phyloP scores from a whole-genome alignment of 2,888 invertebrate species.

The Napeogenes sylphis region DNA sequence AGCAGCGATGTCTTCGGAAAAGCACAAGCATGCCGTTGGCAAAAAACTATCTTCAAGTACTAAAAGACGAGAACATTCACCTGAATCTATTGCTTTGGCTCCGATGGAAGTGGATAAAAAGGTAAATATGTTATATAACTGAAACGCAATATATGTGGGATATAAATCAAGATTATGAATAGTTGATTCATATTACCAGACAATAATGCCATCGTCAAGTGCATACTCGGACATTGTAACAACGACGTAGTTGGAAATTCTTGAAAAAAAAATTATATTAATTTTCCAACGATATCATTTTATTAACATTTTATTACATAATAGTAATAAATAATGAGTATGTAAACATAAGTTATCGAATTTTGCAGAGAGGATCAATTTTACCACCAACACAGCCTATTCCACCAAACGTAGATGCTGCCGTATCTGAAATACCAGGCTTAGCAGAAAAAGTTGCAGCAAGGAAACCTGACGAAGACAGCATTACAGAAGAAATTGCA shows the following conservation, averaged over 20 bases:
- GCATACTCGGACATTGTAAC: not conserved
- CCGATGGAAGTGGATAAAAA: conserved; percentile 41
- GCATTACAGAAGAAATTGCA: conserved; percentile 54
- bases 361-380: conserved; percentile 39
- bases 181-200: not conserved
- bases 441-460: conserved; percentile 29
- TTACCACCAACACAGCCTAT: conserved; percentile 43
- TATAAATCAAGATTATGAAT: conserved; percentile 29
- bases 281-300: too few species aligned
- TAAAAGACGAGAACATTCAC: conserved; percentile 44
- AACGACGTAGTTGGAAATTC: not conserved
- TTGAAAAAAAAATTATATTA: not conserved
- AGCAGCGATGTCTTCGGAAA: conserved; percentile 46
- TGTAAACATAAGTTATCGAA: too few species aligned
- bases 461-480: conserved; percentile 46
- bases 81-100: conserved; percentile 46
- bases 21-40: conserved; percentile 41
- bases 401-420: conserved; percentile 38
- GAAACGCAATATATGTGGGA: too few species aligned
- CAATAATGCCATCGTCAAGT: not conserved
- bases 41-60: conserved; percentile 47
- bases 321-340: not conserved
- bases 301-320: too few species aligned
- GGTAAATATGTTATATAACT: conserved; percentile 36
- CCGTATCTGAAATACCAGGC: conserved; percentile 31